Conservation (phyloP, 2,113 vertebrate genomes). For the Podarcis cretensis region DNA sequence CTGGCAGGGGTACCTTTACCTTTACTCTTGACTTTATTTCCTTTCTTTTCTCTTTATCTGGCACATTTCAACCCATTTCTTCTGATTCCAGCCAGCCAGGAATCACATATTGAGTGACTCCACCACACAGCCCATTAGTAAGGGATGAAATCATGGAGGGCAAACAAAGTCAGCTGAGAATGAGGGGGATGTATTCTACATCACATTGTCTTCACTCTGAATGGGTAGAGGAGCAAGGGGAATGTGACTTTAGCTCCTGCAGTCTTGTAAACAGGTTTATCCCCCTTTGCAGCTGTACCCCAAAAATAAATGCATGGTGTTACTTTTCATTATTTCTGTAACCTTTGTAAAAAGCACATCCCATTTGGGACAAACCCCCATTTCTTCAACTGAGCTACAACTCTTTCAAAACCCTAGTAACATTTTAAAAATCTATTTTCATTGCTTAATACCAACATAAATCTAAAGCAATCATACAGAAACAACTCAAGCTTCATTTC, state of each 20-base stretch:
- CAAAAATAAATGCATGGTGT: neutral
- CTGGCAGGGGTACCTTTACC: no score
- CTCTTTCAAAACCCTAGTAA: neutral
- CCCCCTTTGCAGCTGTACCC: neutral
- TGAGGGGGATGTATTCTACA: neutral
- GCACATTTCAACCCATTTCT: neutral
- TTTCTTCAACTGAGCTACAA: neutral
- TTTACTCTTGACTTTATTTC: neutral
- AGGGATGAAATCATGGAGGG: neutral
- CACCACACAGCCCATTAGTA: neutral
- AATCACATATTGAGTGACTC: neutral
- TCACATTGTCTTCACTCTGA: neutral
- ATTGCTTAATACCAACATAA: neutral
- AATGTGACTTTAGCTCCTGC: neutral
- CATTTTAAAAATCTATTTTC: neutral
- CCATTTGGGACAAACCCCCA: neutral
- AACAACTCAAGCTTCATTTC: neutral
- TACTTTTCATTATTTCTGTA: neutral
- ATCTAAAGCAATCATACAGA: neutral
- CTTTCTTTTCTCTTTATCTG: neutral
- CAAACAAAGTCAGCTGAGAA: neutral
- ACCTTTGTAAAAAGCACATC: neutral
- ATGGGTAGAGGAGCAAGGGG: neutral
- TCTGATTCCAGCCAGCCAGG: neutral
- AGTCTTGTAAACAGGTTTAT: neutral